Conservation (phyloP, 2,113 vertebrate species). For the Chaenocephalus aceratus region DNA sequence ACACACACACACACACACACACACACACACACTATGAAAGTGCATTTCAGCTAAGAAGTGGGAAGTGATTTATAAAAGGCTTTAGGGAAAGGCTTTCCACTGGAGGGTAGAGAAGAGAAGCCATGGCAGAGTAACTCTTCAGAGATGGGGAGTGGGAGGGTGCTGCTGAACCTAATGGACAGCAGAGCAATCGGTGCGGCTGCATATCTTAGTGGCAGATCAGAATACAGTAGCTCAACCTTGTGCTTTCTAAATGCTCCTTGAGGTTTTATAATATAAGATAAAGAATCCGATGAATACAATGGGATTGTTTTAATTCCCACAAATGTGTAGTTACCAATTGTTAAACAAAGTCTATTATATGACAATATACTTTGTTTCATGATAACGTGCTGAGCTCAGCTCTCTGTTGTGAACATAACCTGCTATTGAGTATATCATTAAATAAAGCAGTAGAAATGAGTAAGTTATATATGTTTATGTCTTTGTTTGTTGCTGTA, state of each 20-base stretch:
- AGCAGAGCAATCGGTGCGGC: conserved; percentile 33
- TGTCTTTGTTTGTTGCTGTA: background rate
- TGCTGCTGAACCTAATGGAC: conserved; percentile 58
- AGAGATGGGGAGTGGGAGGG: conserved; percentile 55
- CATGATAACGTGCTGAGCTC: background rate
- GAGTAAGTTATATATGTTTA: background rate
- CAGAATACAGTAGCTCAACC: conserved; percentile 23
- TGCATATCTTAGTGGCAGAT: conserved; percentile 35
- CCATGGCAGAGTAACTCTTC: conserved; percentile 60
- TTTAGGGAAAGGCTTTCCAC: conserved; percentile 66
- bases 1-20: conserved; percentile 13
- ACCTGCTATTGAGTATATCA: background rate
- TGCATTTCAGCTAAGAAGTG: conserved; percentile 73
- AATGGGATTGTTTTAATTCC: conserved; percentile 21
- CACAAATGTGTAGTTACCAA: conserved; percentile 21
- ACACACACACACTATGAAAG: conserved; percentile 64
- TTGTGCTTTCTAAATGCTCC: conserved; percentile 38
- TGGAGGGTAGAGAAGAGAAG: conserved; percentile 57
- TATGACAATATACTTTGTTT: background rate
- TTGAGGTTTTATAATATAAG: conserved; percentile 26
- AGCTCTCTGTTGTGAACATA: background rate
- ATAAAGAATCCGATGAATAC: conserved; percentile 30
- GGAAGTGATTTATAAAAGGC: conserved; percentile 77
- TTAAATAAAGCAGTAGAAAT: background rate
- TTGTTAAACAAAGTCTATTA: conserved; percentile 14